phyloP scores from a whole-genome alignment of 2,797 vertebrate genomes.

The Hephaestus fuliginosus region DNA sequence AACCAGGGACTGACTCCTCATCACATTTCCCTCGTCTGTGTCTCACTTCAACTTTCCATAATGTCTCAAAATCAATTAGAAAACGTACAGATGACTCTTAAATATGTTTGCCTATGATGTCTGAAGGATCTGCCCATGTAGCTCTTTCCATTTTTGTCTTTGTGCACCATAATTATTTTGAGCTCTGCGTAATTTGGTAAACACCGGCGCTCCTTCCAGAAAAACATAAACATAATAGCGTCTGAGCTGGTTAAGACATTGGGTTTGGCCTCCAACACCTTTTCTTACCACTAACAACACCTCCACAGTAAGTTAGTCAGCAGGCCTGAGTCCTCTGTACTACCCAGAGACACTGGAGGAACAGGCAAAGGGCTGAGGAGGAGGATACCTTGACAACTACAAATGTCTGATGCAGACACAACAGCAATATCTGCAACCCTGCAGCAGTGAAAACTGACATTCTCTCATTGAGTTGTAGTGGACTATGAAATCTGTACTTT shows the following conservation, averaged over 20 bases:
- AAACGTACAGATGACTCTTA: not conserved
- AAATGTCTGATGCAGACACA: conserved; percentile 33
- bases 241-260: conserved; percentile 52
- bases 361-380: not conserved
- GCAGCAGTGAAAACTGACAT: not conserved
- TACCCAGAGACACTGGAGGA: conserved; percentile 37
- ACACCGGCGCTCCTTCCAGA: conserved; percentile 64
- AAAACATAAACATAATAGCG: conserved; percentile 66
- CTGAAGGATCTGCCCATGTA: conserved; percentile 20
- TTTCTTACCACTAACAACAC: conserved; percentile 64
- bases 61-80: conserved; percentile 30
- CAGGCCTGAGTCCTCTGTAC: conserved; percentile 16
- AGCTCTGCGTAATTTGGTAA: conserved; percentile 76
- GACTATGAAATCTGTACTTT: conserved; percentile 5
- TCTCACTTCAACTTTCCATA: not conserved
- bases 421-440: conserved; percentile 1
- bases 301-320: conserved; percentile 34
- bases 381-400: not conserved
- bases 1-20: not conserved
- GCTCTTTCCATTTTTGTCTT: conserved; percentile 55
- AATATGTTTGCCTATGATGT: conserved; percentile 38
- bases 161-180: conserved; percentile 70
- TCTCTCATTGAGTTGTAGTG: not conserved
- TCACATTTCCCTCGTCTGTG: conserved; percentile 2
- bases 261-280: conserved; percentile 74